Percentiles rank a stretch among this genome's conserved stretches.
These are phyloP conservation scores for Drosophila burlai DNA, from an alignment of 1,140 invertebrate species.

Conservation along the genomic window DNA sequence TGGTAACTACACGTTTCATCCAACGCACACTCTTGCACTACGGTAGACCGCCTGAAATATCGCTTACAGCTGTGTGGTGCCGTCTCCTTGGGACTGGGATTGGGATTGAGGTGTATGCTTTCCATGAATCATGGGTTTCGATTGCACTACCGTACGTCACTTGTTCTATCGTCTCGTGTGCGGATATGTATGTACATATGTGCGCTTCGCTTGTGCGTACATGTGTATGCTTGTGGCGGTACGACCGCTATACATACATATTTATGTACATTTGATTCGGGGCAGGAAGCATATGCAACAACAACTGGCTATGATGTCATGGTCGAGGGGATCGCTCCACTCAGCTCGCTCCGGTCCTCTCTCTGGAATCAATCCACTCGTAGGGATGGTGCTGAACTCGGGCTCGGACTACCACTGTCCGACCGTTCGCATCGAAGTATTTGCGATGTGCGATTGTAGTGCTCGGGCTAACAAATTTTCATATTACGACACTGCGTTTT, in stretches of 20 bases:
- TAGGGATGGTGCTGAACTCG: constrained; percentile 13
- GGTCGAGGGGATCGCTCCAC: constrained; percentile 58
- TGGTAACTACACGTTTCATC: constrained; percentile 16
- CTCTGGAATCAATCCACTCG: constrained; percentile 17
- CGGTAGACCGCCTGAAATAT: constrained; percentile 12
- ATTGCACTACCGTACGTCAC: constrained; percentile 64
- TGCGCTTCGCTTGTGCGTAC: constrained; percentile 20
- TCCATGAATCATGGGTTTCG: constrained; percentile 75
- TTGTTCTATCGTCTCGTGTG: constrained; percentile 48
- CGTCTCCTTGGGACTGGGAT: constrained; percentile 51
- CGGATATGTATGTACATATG: constrained; percentile 31
- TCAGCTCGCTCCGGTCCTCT: constrained; percentile 21
- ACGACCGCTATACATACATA: constrained; percentile 56
- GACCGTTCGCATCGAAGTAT: constrained; percentile 27
- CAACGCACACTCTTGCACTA: constrained; percentile 27
- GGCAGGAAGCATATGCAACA: constrained; percentile 65
- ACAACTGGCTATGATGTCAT: constrained; percentile 67
- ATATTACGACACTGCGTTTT: constrained; percentile 29
- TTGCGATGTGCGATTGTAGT: constrained; percentile 30
- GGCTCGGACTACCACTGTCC: constrained; percentile 21
- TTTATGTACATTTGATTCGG: constrained; percentile 61
- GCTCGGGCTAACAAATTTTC: constrained; percentile 30
- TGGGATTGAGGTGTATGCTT: constrained; percentile 64
- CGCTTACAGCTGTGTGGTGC: constrained; percentile 62
- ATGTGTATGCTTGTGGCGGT: constrained; percentile 48